These are phyloP conservation scores for Athetis lepigone DNA, from an alignment of 2,888 invertebrate genomes.

Conservation along the genomic window DNA sequence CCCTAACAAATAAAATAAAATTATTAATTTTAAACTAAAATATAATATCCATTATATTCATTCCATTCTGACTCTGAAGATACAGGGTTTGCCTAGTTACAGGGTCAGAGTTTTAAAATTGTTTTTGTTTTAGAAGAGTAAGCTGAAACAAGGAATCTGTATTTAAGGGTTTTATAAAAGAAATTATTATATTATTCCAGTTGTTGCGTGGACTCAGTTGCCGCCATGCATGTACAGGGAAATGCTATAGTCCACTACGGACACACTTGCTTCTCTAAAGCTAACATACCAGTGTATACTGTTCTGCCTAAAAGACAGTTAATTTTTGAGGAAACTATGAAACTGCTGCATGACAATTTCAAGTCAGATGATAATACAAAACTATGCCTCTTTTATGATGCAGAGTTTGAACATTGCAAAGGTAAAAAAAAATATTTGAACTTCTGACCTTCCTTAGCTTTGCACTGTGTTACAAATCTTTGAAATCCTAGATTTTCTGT, in stretches of 20 bases:
- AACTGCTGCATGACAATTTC: slow-evolving; percentile 66
- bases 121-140: too few species aligned
- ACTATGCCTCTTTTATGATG: slow-evolving; percentile 92
- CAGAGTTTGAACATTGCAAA: slow-evolving; percentile 91
- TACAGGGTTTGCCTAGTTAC: too few species aligned
- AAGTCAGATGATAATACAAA: slow-evolving; percentile 73
- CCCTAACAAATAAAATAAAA: too few species aligned
- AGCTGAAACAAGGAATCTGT: too few species aligned
- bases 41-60: neutral
- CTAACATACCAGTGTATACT: slow-evolving; percentile 94
- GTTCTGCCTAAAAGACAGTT: slow-evolving; percentile 92
- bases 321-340: slow-evolving; percentile 80
- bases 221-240: slow-evolving; percentile 96
- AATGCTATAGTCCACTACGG: slow-evolving; percentile 98
- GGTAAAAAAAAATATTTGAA: slow-evolving; percentile 75
- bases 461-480: too few species aligned
- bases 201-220: slow-evolving; percentile 97
- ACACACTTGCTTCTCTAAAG: slow-evolving; percentile 95
- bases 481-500: too few species aligned
- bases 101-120: too few species aligned
- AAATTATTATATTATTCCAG: too few species aligned
- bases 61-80: too few species aligned
- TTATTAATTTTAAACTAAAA: too few species aligned
- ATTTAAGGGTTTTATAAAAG: too few species aligned
- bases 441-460: too few species aligned